These are phyloP conservation scores for Athene cunicularia DNA, from an alignment of 2,113 vertebrate species.

Conservation along the genomic window DNA sequence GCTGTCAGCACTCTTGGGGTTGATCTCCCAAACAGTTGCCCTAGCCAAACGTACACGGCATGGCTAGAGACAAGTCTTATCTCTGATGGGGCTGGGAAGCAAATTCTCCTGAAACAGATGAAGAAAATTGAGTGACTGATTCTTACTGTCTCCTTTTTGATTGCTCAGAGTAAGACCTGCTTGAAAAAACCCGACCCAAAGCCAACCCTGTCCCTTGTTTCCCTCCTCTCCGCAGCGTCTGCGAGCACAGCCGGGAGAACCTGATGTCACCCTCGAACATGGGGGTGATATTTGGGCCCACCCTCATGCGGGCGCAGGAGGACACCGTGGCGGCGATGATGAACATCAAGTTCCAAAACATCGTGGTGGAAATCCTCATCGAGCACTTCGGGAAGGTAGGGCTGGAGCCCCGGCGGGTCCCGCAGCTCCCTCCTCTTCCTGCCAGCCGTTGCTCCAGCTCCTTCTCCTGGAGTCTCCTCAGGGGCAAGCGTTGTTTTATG, in stretches of 20 bases:
- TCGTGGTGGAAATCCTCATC: conserved; percentile 94
- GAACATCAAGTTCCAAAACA: conserved; percentile 99
- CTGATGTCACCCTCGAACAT: conserved; percentile 95
- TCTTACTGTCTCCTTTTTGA: background rate
- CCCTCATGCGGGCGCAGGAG: conserved; percentile 92
- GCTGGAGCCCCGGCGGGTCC: background rate
- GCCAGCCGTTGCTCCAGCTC: background rate
- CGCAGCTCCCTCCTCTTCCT: background rate
- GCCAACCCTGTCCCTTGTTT: background rate
- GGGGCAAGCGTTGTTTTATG: background rate
- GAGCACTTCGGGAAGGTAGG: conserved; percentile 91
- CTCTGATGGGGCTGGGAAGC: background rate
- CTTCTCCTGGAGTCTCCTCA: background rate
- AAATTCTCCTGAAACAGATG: background rate
- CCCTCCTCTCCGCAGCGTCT: conserved; percentile 78
- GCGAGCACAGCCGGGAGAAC: conserved; percentile 89
- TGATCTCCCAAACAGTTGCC: background rate
- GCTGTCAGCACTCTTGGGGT: background rate
- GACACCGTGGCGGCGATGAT: conserved; percentile 98
- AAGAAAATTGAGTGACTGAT: background rate
- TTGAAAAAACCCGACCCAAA: background rate
- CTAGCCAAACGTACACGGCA: fast-evolving
- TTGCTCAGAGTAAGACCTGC: background rate
- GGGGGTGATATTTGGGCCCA: conserved; percentile 96
- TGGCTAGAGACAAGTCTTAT: background rate